Evolutionary conservation across 2,113 vertebrate genomes (phyloP).

Genomic region (Eclectus roratus): DNA sequence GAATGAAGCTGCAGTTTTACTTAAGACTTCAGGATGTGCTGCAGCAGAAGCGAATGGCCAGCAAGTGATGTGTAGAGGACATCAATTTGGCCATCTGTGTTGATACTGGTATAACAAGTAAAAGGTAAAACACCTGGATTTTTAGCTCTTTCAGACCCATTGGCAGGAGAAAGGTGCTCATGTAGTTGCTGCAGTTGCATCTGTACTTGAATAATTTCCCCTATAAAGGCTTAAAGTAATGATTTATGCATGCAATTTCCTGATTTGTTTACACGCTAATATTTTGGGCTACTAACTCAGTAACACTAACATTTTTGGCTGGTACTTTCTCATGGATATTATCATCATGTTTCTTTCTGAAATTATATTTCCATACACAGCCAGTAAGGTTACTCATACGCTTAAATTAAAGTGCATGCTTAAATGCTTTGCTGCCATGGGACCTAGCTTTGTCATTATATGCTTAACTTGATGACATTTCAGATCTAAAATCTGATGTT

Average conservation of each 20-base stretch:
- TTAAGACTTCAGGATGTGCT: background rate
- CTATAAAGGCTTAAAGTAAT: background rate
- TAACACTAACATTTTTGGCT: background rate
- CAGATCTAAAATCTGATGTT: constrained; percentile 44
- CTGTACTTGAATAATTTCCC: background rate
- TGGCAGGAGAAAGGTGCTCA: background rate
- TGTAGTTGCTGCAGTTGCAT: background rate
- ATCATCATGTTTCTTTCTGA: background rate
- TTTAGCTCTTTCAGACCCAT: background rate
- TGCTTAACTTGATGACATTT: constrained; percentile 52
- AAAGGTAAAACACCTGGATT: background rate
- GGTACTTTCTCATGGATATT: background rate
- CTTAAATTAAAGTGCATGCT: background rate
- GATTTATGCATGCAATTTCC: background rate
- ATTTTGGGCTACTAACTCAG: background rate
- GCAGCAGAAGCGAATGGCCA: background rate
- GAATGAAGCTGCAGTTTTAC: background rate
- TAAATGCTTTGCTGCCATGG: constrained; percentile 20
- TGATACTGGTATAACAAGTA: background rate
- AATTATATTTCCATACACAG: background rate
- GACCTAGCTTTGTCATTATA: constrained; percentile 17
- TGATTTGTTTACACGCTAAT: background rate
- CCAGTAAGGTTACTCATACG: background rate
- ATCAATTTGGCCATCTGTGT: background rate
- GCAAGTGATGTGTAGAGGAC: background rate